These are phyloP conservation scores for Gonatopus flavifemur DNA, from an alignment of 1,140 invertebrate genomes.

Conservation along the genomic window DNA sequence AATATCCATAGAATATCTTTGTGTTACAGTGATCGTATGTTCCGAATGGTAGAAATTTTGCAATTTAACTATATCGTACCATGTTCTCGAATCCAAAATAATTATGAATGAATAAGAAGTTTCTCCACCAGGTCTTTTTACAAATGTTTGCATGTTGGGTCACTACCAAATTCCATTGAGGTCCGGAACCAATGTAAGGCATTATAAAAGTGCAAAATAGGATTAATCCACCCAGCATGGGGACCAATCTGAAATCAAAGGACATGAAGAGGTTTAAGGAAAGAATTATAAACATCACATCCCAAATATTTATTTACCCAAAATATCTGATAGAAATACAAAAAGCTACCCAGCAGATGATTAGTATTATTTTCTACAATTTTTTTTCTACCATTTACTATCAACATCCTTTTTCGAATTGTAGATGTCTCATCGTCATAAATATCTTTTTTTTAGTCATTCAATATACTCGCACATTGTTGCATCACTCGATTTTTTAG, in stretches of 20 bases:
- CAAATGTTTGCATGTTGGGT: constrained; percentile 66
- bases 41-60: no score
- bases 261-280: no score
- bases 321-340: no score
- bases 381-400: no score
- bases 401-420: no score
- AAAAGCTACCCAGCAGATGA: no score
- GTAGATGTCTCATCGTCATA: background rate
- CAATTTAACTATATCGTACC: no score
- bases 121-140: constrained; percentile 65
- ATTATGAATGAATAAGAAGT: constrained; percentile 67
- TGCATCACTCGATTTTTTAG: constrained; percentile 3
- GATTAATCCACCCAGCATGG: constrained; percentile 64
- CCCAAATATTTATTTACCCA: no score
- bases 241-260: constrained; percentile 62
- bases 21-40: no score
- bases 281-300: no score
- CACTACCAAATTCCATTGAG: constrained; percentile 68
- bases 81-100: constrained; percentile 69
- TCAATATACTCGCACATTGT: background rate
- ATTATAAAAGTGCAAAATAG: constrained; percentile 67
- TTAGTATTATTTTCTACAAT: no score
- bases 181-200: constrained; percentile 64
- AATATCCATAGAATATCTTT: no score
- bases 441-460: constrained; percentile 3